These are phyloP conservation scores for Cephus pygmeus DNA, from an alignment of 2,888 invertebrate genomes.

Conservation along the genomic window DNA sequence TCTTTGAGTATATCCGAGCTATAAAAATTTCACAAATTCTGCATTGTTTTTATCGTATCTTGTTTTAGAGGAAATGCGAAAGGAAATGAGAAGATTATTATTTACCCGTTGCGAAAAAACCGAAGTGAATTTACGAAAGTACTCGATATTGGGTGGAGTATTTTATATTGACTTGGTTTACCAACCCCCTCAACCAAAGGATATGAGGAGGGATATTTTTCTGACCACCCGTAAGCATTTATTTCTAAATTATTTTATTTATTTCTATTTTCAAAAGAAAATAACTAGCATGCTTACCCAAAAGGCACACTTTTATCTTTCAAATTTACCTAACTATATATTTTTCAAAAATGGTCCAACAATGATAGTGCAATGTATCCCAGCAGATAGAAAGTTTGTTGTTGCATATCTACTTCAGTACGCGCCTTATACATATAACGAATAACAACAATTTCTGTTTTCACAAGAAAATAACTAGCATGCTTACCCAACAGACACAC, in stretches of 20 bases:
- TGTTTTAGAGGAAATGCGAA: conserved; percentile 64
- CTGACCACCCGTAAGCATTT: conserved; percentile 71
- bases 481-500: not conserved
- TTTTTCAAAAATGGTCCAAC: not conserved
- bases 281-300: not conserved
- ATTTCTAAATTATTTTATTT: conserved; percentile 11
- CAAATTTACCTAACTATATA: not conserved
- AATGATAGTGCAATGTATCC: no score
- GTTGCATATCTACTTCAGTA: no score
- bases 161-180: conserved; percentile 78
- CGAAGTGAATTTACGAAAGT: conserved; percentile 80
- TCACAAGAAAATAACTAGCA: not conserved
- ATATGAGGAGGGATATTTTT: conserved; percentile 67
- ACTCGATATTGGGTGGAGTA: conserved; percentile 81
- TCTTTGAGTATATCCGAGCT: conserved; percentile 3
- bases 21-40: not conserved
- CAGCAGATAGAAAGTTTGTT: no score
- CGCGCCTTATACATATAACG: no score
- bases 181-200: conserved; percentile 82
- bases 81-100: conserved; percentile 45
- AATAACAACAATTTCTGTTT: not conserved
- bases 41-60: conserved; percentile 3
- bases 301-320: not conserved
- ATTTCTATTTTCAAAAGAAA: not conserved
- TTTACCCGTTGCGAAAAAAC: conserved; percentile 54